These are phyloP conservation scores for Drosophila nigricruria DNA, from an alignment of 2,888 invertebrate species.

Conservation along the genomic window DNA sequence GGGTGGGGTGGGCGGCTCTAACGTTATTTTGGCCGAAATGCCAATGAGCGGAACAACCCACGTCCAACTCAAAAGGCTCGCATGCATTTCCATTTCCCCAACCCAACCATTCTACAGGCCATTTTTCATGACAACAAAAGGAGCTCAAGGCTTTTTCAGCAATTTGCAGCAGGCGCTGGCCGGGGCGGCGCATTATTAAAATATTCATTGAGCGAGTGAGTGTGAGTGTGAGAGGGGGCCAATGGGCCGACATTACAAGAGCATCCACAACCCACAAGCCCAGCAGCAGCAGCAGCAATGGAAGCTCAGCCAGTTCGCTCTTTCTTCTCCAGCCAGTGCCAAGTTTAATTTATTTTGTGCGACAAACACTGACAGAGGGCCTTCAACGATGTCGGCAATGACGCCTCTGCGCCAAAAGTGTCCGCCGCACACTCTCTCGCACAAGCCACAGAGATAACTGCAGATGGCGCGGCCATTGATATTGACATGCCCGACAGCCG, in stretches of 20 bases:
- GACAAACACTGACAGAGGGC: conserved; percentile 66
- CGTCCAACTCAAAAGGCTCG: conserved; percentile 19
- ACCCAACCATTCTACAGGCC: conserved; percentile 17
- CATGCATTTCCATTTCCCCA: conserved; percentile 12
- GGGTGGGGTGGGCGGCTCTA: conserved; percentile 25
- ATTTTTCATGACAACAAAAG: conserved; percentile 51
- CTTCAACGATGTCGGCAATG: conserved; percentile 49
- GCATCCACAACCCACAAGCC: conserved; percentile 22
- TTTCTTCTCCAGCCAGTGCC: conserved; percentile 38
- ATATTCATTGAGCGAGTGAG: conserved; percentile 62
- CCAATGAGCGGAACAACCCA: conserved; percentile 31
- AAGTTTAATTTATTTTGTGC: conserved; percentile 76
- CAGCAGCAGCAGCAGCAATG: conserved; percentile 9
- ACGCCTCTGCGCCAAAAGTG: conserved; percentile 70
- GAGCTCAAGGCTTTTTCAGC: conserved; percentile 68
- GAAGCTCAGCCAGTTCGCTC: background rate
- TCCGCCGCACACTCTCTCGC: conserved; percentile 25
- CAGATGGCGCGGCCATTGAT: conserved; percentile 55
- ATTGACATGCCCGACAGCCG: conserved; percentile 47
- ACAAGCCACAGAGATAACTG: conserved; percentile 16
- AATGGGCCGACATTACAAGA: conserved; percentile 6
- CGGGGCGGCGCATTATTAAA: conserved; percentile 64
- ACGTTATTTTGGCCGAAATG: conserved; percentile 32
- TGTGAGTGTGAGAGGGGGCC: conserved; percentile 13
- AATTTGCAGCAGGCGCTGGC: conserved; percentile 54